Conservation (phyloP, 2,113 vertebrate species). For the Nanorana parkeri region DNA sequence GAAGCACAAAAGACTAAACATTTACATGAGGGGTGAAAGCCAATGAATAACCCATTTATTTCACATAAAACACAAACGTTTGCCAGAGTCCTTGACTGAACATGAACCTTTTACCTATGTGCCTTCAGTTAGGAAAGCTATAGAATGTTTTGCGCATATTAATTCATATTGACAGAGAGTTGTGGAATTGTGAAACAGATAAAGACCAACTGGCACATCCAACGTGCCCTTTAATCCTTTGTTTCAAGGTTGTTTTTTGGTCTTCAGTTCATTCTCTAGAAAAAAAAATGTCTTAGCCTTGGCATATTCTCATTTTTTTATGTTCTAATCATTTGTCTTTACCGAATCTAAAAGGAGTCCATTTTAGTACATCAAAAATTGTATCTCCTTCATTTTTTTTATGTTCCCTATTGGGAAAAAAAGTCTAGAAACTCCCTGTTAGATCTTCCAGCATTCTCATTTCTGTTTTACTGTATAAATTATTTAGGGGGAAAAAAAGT, state of each 20-base stretch:
- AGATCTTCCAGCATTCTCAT: no score
- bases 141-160: constrained; percentile 17
- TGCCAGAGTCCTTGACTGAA: constrained; percentile 53
- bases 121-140: constrained; percentile 9
- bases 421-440: no score
- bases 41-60: constrained; percentile 44
- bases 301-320: constrained; percentile 4
- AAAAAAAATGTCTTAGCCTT: constrained; percentile 20
- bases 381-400: no score
- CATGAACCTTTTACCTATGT: constrained; percentile 43
- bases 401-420: no score
- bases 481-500: no score
- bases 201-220: constrained; percentile 28
- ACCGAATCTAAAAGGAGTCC: not conserved
- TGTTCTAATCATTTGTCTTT: not conserved
- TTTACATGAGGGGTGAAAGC: constrained; percentile 45
- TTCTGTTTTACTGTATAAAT: no score
- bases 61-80: constrained; percentile 43
- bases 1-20: constrained; percentile 44
- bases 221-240: constrained; percentile 8
- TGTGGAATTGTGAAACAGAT: constrained; percentile 12
- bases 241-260: not conserved
- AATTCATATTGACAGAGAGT: constrained; percentile 30
- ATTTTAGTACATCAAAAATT: not conserved
- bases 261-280: not conserved